Base-by-base conservation (phyloP, 1,140 invertebrate species). In the Nilaparvata lugens region DNA sequence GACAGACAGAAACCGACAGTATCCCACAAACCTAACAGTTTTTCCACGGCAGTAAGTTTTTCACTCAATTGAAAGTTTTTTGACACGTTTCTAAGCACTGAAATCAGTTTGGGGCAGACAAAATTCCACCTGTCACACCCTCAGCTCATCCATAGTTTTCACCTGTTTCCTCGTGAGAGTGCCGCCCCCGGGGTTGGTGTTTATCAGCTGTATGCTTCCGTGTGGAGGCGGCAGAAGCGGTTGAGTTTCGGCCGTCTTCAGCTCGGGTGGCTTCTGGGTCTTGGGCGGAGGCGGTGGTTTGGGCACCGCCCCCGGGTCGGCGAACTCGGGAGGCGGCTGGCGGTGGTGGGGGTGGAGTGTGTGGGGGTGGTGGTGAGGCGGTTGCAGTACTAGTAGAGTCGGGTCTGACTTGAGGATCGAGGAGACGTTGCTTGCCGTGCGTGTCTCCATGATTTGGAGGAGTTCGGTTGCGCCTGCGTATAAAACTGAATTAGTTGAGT, bases 121-220 rank as follows among this genome's bases (percentile, higher is more conserved):
- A 11, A 35, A 35, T 60, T 60, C 62, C 55, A 58, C 55, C 35
- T 66, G 68, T 69, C 68, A 69, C 63, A 69, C 68, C 28, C 65
- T 56, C 11, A 69, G 53, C 11, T 66, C 66, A 16, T 66, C 66
- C 21, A 62, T 42, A 13, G 42, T 60, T 18, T 63, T 63, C 14
- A 28, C 35, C 25, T 43, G 28, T 58, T 64, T 58, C 13, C 57
- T n/a, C 2, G n/a, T 11, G 18, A 58, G 19, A 38, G 56, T 60
- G 28, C 60, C 35, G 6, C 62, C 55, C 45, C 62, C 23, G 21
- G 52, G 24, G 40, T 60, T 40, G 23, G 43, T 24, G 38, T 45
- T 56, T 42, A 43, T 58, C 16, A 23, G 52, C 53, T 53, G 58
- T 53, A 38, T 60, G 31, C 42, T 61, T 16, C 55, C 58, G 25